Evolutionary conservation across 2,113 vertebrate species (phyloP).

Genomic region (Charadrius vociferus): DNA sequence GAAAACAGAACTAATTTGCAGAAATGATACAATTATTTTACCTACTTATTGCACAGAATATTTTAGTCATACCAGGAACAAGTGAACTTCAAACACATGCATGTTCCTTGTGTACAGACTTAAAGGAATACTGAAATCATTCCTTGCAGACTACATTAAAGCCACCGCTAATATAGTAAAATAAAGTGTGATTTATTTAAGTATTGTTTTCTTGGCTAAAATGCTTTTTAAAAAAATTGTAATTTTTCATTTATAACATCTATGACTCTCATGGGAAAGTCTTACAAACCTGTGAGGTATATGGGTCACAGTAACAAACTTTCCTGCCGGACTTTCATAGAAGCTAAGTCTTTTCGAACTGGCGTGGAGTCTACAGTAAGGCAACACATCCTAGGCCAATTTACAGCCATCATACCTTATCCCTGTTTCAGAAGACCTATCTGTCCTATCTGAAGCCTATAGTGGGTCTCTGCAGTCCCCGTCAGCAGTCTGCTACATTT

Average conservation of each 20-base stretch:
- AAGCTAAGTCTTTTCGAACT: background rate
- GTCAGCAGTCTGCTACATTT: background rate
- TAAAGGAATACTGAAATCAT: background rate
- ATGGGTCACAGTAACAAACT: background rate
- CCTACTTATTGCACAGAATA: background rate
- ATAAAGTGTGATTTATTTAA: background rate
- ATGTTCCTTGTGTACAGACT: background rate
- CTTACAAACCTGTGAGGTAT: background rate
- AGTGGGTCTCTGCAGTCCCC: background rate
- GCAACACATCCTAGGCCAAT: too few relatives aligned
- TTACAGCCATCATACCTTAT: background rate
- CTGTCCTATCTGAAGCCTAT: background rate
- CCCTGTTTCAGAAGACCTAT: background rate
- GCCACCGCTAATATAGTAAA: background rate
- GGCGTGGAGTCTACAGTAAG: background rate
- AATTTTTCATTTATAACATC: background rate
- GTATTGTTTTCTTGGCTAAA: background rate
- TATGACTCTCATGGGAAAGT: background rate
- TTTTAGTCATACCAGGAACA: background rate
- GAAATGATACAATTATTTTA: background rate
- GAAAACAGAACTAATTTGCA: background rate
- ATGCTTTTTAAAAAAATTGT: background rate
- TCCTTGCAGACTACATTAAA: background rate
- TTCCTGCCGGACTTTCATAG: background rate
- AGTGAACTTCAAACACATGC: background rate